Conservation (phyloP, 2,888 invertebrate species). For the Dioctria linearis region DNA sequence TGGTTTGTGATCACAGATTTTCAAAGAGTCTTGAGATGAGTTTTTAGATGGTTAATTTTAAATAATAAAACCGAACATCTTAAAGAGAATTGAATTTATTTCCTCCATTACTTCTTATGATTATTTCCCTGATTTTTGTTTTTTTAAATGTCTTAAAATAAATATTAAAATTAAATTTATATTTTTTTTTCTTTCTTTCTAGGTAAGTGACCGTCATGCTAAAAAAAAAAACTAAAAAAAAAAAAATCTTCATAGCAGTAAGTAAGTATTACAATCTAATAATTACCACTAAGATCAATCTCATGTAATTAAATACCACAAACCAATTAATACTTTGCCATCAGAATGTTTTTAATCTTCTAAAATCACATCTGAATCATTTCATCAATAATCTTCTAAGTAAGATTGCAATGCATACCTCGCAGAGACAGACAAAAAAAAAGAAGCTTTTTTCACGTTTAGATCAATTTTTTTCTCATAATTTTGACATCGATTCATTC, state of each 20-base stretch:
- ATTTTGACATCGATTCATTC: background rate
- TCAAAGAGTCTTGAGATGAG: no score
- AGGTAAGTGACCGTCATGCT: background rate
- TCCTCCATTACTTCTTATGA: no score
- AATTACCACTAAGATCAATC: background rate
- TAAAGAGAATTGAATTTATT: no score
- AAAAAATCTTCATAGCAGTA: background rate
- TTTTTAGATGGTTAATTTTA: no score
- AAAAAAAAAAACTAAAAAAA: background rate
- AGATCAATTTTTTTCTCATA: background rate
- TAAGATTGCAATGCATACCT: background rate
- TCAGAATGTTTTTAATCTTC: background rate
- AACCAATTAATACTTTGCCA: background rate
- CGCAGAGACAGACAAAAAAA: background rate
- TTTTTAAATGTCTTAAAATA: no score
- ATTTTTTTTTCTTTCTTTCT: background rate
- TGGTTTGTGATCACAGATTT: no score
- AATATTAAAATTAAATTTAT: no score
- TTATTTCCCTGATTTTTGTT: no score
- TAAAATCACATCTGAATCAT: background rate
- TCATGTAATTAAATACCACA: background rate
- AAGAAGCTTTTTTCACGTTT: background rate
- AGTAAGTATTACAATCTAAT: background rate
- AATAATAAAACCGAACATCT: no score
- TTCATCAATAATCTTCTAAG: background rate